Evolutionary conservation across 2,888 invertebrate species (phyloP), one percentile per base, ranked within the genome.

Genomic region (Antheraea yamamai): DNA sequence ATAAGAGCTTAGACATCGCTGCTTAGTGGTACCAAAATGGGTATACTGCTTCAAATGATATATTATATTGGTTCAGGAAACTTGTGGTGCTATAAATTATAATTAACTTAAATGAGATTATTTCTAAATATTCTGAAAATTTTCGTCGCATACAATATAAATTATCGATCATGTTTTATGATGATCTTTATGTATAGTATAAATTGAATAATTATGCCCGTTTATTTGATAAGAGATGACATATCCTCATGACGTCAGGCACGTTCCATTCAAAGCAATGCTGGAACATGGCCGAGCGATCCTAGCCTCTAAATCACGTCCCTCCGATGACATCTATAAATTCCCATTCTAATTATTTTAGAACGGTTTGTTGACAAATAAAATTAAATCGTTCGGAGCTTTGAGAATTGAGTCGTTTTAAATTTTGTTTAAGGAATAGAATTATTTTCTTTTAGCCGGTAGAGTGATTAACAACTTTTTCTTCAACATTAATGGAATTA

Each of bases 271-370:
- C 47, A 47, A 87, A 88, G 88, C 88, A 89, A 89, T 86, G 84
- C 85, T 86, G 89, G 89, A 82, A 84, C 81, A 74, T 79, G 77
- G 79, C 78, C 81, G 76, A 81, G 77, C 74, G 77, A 76, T 77
- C 78, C 78, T 77, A 79, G 30, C 72, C 84, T 81, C 82, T 91
- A 92, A 93, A 92, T 92, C 91, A 91, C 86, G 81, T 78, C 81
- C 80, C 81, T 73, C 83, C 87, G 88, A 91, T 91, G 92, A 91
- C 92, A 91, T 89, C 93, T 85, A 94, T 94, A 94, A 94, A 94
- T 94, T 91, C 88, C 83, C 81, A 83, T 88, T 89, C 89, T 91
- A 92, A 94, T 94, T 94, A 93, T 92, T 90, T 89, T 79, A 87
- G 88, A 90, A 84, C 88, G 88, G 89, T 89, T 91, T 86, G 88